Evolutionary conservation across 2,888 invertebrate species (phyloP), one percentile per base, ranked within the genome.

Genomic region (Xylophagus ater): DNA sequence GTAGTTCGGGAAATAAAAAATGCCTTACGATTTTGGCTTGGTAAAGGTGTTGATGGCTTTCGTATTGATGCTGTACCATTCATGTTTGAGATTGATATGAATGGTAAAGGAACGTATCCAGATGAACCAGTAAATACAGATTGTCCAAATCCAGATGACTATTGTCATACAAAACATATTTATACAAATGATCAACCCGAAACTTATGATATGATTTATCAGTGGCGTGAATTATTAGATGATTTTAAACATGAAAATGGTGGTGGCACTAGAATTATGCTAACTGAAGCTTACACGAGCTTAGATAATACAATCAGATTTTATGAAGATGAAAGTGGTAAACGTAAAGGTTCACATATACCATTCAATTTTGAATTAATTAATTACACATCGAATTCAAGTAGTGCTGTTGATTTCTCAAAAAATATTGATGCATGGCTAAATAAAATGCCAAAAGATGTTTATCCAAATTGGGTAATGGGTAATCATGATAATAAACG

Each of bases 401-500:
- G 71, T 2, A 67, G 53, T 9, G 71, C 72, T 1, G 47, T 61
- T 4, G 69, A 71, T 47, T 64, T 71, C 38, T 67, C 66, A 4
- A 61, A 64, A 19, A 54, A 59, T 7, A 68, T 74, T 23, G 56
- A 68, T 21, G 53, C 55, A 23, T 76, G 74, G 75, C 57, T 74
- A 31, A 62, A 67, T 2, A 66, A 68, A 32, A 66, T 73, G 65
- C 74, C 74, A 0, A 39, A 56, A 24, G 68, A 66, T 3, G 55
- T 56, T 41, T 68, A 69, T 41, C 60, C 75, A 13, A 75, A 75
- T 53, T 76, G 75, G 72, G 70, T 74, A 64, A 75, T 77, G 51
- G 86, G 86, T 12, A 87, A 86, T 57, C 86, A 86, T 47, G 86
- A 87, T 53, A 74, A 78, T 26, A 70, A 62, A 37, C 71, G 87